phyloP scores from a whole-genome alignment of 2,888 invertebrate species.

The Acrocyrtus sp. region DNA sequence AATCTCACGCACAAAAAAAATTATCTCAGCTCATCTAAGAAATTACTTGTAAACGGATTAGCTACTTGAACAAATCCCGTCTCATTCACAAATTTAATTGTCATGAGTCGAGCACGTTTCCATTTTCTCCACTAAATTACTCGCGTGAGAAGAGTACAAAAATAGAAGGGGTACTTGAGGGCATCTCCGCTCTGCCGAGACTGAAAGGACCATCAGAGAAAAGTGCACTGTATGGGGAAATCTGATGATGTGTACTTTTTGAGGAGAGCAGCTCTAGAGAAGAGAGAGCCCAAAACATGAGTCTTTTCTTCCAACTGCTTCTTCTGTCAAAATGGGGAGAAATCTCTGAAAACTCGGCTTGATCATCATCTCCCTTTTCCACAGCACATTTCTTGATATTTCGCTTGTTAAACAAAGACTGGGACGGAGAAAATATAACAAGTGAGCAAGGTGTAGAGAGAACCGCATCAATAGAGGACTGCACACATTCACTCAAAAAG shows the following conservation, averaged over 20 bases:
- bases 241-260: conserved; percentile 6
- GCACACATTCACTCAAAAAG: neutral
- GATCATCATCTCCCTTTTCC: neutral
- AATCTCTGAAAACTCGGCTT: no score
- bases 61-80: no score
- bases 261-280: neutral
- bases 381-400: no score
- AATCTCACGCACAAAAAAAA: no score
- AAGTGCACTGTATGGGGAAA: conserved; percentile 34
- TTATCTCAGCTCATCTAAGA: no score
- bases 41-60: no score
- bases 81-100: no score
- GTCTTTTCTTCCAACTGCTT: neutral
- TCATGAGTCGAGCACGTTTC: neutral
- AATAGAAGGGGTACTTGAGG: conserved; percentile 27
- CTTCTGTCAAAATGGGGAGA: no score
- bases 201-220: conserved; percentile 32
- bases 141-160: neutral
- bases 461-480: neutral
- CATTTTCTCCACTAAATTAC: neutral
- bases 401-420: conserved; percentile 26
- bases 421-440: conserved; percentile 14
- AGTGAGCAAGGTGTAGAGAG: conserved; percentile 28
- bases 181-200: conserved; percentile 41
- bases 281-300: no score